Percentiles rank a stretch among this genome's conserved stretches.
These are phyloP conservation scores for Patiria pectinifera DNA, from an alignment of 53 echinoderm and acorn worm species.

Conservation along the genomic window DNA sequence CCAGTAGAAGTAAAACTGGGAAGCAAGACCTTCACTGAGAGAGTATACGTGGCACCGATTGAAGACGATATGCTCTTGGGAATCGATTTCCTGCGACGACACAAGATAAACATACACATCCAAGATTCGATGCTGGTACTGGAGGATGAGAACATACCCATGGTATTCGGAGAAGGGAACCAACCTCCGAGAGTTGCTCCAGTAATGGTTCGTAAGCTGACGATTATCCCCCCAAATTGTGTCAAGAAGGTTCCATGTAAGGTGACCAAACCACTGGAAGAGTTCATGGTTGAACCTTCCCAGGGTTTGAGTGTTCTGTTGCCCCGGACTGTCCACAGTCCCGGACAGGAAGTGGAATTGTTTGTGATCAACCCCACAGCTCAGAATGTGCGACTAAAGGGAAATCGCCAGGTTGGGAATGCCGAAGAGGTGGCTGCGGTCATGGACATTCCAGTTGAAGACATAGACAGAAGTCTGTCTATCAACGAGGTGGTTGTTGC, in stretches of 20 bases:
- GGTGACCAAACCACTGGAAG: constrained; percentile 18
- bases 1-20: constrained; percentile 51
- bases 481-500: constrained; percentile 21
- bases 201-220: constrained; percentile 1
- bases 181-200: constrained; percentile 9
- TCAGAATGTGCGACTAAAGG: constrained; percentile 23
- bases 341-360: background rate
- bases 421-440: constrained; percentile 44
- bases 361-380: constrained; percentile 64
- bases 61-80: constrained; percentile 67
- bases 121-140: constrained; percentile 6
- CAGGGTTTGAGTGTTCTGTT: constrained; percentile 1
- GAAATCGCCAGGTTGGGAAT: constrained; percentile 11
- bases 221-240: constrained; percentile 17
- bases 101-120: background rate
- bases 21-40: background rate
- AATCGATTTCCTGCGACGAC: constrained; percentile 29
- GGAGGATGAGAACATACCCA: background rate
- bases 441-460: background rate
- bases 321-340: constrained; percentile 52
- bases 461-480: background rate
- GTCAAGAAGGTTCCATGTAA: constrained; percentile 37
- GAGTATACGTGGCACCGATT: constrained; percentile 59
- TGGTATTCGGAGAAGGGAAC: background rate
- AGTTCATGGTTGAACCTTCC: constrained; percentile 55